Evolutionary conservation across 2,113 vertebrate species (phyloP).

Genomic region (Haemorhous mexicanus): DNA sequence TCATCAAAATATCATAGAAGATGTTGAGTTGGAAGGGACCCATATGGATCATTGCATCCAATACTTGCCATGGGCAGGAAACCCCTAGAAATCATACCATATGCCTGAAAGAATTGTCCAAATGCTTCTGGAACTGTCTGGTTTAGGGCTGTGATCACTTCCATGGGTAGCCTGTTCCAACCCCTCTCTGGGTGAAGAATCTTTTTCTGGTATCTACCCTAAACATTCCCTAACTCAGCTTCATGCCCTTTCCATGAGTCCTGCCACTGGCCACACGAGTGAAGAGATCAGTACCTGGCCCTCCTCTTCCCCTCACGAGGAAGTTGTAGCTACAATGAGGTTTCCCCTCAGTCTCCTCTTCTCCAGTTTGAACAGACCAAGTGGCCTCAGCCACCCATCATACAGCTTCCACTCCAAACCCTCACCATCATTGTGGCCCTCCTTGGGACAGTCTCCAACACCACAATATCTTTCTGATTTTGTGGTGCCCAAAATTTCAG

Average conservation of each 20-base stretch:
- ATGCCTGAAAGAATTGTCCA: background rate
- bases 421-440: background rate
- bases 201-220: background rate
- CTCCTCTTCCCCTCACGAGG: background rate
- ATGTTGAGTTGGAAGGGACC: background rate
- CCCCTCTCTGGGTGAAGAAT: background rate
- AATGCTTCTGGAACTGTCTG: background rate
- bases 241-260: background rate
- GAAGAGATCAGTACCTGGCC: too few species aligned
- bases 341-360: background rate
- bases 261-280: background rate
- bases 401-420: background rate
- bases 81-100: background rate
- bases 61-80: background rate
- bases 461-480: background rate
- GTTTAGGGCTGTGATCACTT: background rate
- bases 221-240: background rate
- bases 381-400: rapidly evolving
- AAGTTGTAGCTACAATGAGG: too few species aligned
- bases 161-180: background rate
- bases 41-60: background rate
- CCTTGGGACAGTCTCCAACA: background rate
- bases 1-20: background rate
- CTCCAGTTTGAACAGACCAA: background rate
- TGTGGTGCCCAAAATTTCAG: background rate